Base-by-base conservation (phyloP, 2,797 vertebrate species). In the Rachycentron canadum region DNA sequence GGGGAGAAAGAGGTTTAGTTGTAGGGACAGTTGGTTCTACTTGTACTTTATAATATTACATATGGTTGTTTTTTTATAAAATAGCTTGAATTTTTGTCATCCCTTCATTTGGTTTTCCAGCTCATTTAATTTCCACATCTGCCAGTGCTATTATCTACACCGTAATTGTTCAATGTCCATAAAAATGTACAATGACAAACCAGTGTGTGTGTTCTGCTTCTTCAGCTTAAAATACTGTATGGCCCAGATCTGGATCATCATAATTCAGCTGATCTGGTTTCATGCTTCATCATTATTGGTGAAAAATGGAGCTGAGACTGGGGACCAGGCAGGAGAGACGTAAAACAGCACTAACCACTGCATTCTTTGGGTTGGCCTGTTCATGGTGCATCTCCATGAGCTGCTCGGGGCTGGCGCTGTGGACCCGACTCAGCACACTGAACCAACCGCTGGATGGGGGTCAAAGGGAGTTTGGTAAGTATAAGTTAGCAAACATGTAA, bases 331-430 rank as follows among this genome's bases (percentile, higher is more conserved):
- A 69, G 83, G 1, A 71, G 41, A 83, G 86, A 91, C 82, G 83
- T 80, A 78, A 76, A 89, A 83, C 82, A 77, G 70, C 74, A 92
- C 95, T 96, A 79, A 96, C 96, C 92, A 96, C 96, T 43, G 96
- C 95, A 74, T 96, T 96, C 91, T 96, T 96, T 70, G 96, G 96
- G 92, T 96, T 96, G 88, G 96, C 96, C 84, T 96, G 95, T 82
- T 97, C 96, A 16, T 96, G 94, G 81, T 95, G 95, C 95, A 96
- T 96, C 90, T 96, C 95, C 93, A 94, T 86, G 78, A 96, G 94
- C 89, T 96, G 94, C 81, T 96, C 95, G 0, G 92, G 91, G 45
- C 94, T 94, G 83, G 94, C 95, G 62, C 90, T 95, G 91, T 96
- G 95, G 85, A 96, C 96, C 38, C 95, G 93, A 90, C 96, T 96